These are phyloP conservation scores for Alfaro cultratus DNA, from an alignment of 2,797 vertebrate genomes.

Conservation along the genomic window DNA sequence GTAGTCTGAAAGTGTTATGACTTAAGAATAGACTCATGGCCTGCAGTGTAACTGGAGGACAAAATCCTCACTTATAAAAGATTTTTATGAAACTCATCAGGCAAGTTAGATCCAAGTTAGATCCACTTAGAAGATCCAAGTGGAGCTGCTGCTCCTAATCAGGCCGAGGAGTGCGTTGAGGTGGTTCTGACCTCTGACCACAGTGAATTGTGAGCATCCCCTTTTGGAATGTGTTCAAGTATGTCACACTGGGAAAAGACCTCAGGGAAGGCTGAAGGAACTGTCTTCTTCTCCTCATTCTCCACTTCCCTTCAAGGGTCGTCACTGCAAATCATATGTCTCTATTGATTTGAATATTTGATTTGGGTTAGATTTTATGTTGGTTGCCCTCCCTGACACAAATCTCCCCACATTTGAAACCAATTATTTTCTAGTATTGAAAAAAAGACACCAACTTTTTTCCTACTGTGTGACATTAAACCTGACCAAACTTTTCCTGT, in stretches of 20 bases:
- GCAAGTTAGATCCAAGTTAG: neutral
- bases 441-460: neutral
- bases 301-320: neutral
- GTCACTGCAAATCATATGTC: neutral
- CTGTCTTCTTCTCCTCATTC: neutral
- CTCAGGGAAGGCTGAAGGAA: neutral
- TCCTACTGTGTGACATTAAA: neutral
- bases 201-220: neutral
- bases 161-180: neutral
- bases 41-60: neutral
- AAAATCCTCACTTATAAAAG: neutral
- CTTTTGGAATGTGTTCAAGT: neutral
- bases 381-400: neutral
- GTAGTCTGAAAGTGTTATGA: neutral
- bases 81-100: neutral
- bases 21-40: neutral
- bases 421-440: neutral
- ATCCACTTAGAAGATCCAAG: neutral
- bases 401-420: neutral
- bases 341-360: neutral
- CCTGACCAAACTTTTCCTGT: neutral
- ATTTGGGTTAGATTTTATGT: neutral
- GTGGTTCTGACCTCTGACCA: neutral
- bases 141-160: neutral
- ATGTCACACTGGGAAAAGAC: neutral